Evolutionary conservation across 2,113 vertebrate genomes (phyloP).

Genomic region (Tylochromis polylepis): DNA sequence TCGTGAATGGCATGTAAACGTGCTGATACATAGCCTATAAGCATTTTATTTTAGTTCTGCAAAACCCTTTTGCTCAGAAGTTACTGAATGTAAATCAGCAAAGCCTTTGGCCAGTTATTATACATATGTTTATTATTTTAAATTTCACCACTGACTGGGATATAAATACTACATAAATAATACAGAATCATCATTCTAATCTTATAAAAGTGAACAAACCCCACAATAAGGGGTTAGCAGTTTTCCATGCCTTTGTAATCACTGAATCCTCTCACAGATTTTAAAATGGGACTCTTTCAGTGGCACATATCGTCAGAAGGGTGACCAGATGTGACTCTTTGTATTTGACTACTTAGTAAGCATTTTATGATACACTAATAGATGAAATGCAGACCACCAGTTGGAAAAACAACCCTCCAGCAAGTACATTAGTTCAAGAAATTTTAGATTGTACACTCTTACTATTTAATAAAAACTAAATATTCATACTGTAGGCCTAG

Average conservation of each 20-base stretch:
- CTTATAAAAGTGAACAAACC: neutral
- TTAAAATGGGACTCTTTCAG: neutral
- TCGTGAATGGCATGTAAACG: fast-evolving
- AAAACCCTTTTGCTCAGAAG: neutral
- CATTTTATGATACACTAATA: neutral
- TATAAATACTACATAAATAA: too few relatives aligned
- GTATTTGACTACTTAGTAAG: neutral
- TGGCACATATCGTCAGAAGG: neutral
- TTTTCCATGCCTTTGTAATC: neutral
- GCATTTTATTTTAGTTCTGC: neutral
- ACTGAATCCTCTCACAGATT: neutral
- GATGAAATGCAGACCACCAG: neutral
- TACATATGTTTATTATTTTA: too few relatives aligned
- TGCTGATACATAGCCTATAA: fast-evolving
- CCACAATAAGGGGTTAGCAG: neutral
- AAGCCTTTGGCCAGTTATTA: too few relatives aligned
- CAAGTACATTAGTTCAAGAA: too few relatives aligned
- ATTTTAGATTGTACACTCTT: neutral
- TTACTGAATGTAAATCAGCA: too few relatives aligned
- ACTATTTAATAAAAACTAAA: neutral
- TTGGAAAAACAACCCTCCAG: neutral
- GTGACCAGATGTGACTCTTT: neutral
- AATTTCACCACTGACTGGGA: too few relatives aligned
- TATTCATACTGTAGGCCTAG: fast-evolving
- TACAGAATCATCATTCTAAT: too few relatives aligned